A percentile compares a stretch with the other conserved stretches of the same genome.
Evolutionary conservation across 2,888 invertebrate genomes (phyloP).

Genomic region (Thalpophila matura): DNA sequence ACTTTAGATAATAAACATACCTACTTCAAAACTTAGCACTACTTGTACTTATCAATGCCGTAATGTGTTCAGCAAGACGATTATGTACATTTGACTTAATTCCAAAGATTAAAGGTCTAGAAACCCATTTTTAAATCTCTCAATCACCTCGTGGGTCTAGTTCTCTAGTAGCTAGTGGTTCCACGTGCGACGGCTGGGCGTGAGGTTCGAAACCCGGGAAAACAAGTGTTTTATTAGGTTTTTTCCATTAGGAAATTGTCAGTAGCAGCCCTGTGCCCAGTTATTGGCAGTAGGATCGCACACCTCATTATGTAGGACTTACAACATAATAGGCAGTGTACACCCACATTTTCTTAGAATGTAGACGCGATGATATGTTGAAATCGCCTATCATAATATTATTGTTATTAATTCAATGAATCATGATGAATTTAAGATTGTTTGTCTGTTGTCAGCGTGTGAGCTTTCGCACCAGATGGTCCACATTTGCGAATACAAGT

Average conservation of each 20-base stretch:
- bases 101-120: background rate
- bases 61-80: constrained; percentile 9
- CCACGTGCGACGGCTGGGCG: too few relatives aligned
- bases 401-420: constrained; percentile 28
- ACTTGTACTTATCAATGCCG: constrained; percentile 19
- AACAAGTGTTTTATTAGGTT: too few relatives aligned
- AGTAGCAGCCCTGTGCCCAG: too few relatives aligned
- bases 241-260: too few relatives aligned
- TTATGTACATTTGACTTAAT: constrained; percentile 15
- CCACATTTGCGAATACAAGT: constrained; percentile 58
- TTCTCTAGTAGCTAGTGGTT: too few relatives aligned
- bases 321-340: too few relatives aligned
- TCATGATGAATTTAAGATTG: constrained; percentile 45
- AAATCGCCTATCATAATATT: constrained; percentile 4
- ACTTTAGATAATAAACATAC: constrained; percentile 24
- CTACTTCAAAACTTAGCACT: constrained; percentile 18
- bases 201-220: too few relatives aligned
- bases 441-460: constrained; percentile 45
- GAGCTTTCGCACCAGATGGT: constrained; percentile 62
- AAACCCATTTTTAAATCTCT: constrained; percentile 1
- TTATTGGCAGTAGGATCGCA: too few relatives aligned
- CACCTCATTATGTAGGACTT: too few relatives aligned
- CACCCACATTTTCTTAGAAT: too few relatives aligned
- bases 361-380: too few relatives aligned
- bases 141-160: too few relatives aligned